Percentiles rank a stretch among this genome's conserved stretches.
Conservation (phyloP, 2,797 vertebrate species). For the Acridotheres tristis region DNA sequence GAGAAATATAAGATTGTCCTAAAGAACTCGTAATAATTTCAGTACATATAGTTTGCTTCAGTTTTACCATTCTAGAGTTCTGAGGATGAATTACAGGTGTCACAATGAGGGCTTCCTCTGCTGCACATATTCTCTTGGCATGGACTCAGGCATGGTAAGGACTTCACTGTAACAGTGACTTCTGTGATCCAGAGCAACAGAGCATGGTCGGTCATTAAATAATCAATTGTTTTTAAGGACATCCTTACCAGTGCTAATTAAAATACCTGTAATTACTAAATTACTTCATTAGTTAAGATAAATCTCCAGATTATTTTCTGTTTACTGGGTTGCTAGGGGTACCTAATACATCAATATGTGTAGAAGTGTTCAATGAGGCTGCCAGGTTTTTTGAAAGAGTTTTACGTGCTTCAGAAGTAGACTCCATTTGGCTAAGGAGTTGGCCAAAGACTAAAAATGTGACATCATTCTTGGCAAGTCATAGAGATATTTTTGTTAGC, state of each 20-base stretch:
- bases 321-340: constrained; percentile 93
- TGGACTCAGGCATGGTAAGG: not conserved
- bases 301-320: constrained; percentile 84
- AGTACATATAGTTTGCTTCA: not conserved
- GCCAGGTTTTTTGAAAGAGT: constrained; percentile 88
- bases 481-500: constrained; percentile 85
- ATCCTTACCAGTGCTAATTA: constrained; percentile 53
- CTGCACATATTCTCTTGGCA: not conserved
- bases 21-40: not conserved
- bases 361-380: constrained; percentile 84
- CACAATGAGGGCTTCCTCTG: not conserved
- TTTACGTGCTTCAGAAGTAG: constrained; percentile 89
- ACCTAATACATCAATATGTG: constrained; percentile 87
- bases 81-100: not conserved
- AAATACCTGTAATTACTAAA: constrained; percentile 50
- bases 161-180: not conserved
- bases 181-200: not conserved
- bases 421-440: constrained; percentile 84
- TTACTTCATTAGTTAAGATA: constrained; percentile 69
- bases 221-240: not conserved
- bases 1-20: not conserved
- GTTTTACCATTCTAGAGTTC: not conserved
- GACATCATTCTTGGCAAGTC: constrained; percentile 95
- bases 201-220: not conserved
- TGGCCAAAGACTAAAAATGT: constrained; percentile 84